These are phyloP conservation scores for Connochaetes taurinus DNA, from an alignment of 2,113 vertebrate species.

Conservation along the genomic window DNA sequence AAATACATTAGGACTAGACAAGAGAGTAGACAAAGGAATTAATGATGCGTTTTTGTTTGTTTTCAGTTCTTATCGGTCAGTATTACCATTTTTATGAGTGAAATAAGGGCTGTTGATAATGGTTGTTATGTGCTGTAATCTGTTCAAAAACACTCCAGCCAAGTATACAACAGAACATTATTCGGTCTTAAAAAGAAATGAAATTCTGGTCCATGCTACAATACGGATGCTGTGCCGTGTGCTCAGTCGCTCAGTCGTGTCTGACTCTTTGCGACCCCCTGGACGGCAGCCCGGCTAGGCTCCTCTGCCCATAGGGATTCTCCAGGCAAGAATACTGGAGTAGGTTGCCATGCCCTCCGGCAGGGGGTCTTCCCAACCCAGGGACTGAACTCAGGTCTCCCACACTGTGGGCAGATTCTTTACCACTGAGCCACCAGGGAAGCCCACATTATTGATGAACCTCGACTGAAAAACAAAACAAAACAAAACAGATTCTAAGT, in stretches of 20 bases:
- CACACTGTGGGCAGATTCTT: not conserved
- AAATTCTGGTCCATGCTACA: not conserved
- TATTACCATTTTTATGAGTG: not conserved
- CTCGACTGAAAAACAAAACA: not conserved
- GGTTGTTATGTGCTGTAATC: not conserved
- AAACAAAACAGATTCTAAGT: not conserved
- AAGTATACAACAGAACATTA: not conserved
- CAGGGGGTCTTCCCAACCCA: not conserved
- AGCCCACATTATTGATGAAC: not conserved
- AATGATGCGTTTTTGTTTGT: not conserved
- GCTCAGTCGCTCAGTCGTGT: not conserved
- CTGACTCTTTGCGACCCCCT: not conserved
- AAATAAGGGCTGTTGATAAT: not conserved
- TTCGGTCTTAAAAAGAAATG: not conserved
- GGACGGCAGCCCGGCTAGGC: rapidly evolving
- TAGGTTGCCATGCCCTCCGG: not conserved
- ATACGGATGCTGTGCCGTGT: not conserved
- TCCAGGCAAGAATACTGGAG: not conserved
- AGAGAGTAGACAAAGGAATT: not conserved
- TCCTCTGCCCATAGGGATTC: not conserved
- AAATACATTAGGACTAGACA: not conserved
- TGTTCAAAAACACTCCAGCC: not conserved
- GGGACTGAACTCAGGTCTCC: not conserved
- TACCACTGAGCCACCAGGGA: not conserved
- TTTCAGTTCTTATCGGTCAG: not conserved